These are phyloP conservation scores for Geopemphigus sp. DNA, from an alignment of 1,140 invertebrate genomes.

Conservation along the genomic window DNA sequence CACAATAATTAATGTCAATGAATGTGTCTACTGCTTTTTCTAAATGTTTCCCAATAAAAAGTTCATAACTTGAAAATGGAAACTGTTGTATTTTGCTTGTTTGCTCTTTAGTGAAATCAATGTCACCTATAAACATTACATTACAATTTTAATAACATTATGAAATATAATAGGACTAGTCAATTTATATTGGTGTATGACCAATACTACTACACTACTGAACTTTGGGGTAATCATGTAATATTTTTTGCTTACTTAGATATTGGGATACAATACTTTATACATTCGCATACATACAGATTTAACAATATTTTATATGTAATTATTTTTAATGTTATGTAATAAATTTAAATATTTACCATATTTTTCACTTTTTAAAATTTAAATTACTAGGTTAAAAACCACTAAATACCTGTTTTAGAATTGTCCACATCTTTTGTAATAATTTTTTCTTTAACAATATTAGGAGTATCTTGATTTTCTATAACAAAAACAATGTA, in stretches of 20 bases:
- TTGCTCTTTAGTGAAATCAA: conserved; percentile 3
- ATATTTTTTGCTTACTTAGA: no score
- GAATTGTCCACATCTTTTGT: conserved; percentile 24
- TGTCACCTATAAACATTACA: background rate
- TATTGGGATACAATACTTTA: no score
- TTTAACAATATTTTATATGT: no score
- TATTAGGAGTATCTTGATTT: conserved; percentile 20
- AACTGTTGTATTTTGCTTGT: conserved; percentile 25
- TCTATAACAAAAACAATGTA: background rate
- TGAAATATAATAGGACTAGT: no score
- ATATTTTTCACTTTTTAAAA: no score
- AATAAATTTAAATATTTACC: no score
- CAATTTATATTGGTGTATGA: no score
- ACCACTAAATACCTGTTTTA: conserved; percentile 7
- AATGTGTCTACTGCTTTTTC: conserved; percentile 31
- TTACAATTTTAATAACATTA: no score
- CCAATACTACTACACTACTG: no score
- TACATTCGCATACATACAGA: no score
- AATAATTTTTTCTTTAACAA: conserved; percentile 21
- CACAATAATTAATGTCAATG: background rate
- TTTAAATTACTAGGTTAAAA: background rate
- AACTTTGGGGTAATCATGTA: no score
- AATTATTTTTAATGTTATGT: no score
- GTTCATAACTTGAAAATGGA: conserved; percentile 30
- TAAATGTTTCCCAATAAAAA: conserved; percentile 39